A percentile compares a stretch with the other conserved stretches of the same genome.
Conservation (phyloP, 1,140 invertebrate species). For the Venturia canescens region DNA sequence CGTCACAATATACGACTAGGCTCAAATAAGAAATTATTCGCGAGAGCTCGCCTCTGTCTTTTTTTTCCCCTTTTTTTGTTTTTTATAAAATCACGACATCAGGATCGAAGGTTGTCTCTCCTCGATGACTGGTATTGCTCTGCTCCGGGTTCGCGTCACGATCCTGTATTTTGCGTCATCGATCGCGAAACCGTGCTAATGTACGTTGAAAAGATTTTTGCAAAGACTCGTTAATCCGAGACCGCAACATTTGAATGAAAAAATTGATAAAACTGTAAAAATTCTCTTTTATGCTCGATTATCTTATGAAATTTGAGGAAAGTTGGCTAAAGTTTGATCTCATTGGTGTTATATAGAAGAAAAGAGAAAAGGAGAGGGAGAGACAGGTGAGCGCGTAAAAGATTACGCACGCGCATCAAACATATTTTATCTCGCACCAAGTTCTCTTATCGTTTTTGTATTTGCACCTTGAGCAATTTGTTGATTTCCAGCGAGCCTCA, state of each 20-base stretch:
- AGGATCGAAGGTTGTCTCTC: slow-evolving; percentile 30
- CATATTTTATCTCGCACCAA: neutral
- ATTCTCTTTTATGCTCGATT: too few species aligned
- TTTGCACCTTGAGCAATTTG: slow-evolving; percentile 10
- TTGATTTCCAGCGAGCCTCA: neutral
- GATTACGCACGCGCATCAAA: neutral
- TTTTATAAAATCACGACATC: neutral
- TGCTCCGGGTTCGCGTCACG: neutral
- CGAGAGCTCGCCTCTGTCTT: neutral
- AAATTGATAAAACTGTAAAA: too few species aligned
- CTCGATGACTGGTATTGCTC: slow-evolving; percentile 7
- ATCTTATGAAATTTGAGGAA: too few species aligned
- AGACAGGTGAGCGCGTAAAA: too few species aligned
- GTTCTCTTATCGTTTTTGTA: neutral
- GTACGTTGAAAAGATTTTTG: slow-evolving; percentile 2
- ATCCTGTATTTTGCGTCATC: slow-evolving; percentile 29
- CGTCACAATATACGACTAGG: neutral
- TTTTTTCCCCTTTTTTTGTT: neutral
- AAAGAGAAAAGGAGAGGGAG: too few species aligned
- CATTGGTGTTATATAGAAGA: too few species aligned
- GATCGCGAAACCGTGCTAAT: slow-evolving; percentile 7
- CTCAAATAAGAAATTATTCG: neutral
- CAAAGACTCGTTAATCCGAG: neutral
- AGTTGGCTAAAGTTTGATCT: too few species aligned
- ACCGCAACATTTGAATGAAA: too few species aligned